Evolutionary conservation across 1,140 invertebrate species (phyloP).

Genomic region (Aphaenogaster floridana): DNA sequence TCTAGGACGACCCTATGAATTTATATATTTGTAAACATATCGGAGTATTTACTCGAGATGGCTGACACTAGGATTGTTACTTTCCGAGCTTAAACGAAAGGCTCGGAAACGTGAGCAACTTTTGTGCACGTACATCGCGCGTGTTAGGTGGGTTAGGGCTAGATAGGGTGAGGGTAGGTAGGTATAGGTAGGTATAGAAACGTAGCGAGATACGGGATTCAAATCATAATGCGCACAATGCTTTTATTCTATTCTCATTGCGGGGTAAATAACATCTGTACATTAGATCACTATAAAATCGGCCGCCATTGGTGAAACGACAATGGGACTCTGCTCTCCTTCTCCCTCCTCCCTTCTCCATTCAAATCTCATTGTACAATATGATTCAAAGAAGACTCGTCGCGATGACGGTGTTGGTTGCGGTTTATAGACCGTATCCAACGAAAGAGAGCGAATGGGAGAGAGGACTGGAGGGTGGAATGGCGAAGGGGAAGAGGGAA

Average conservation of each 20-base stretch:
- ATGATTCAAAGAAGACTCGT: constrained; percentile 84
- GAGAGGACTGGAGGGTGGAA: constrained; percentile 27
- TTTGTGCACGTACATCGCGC: constrained; percentile 19
- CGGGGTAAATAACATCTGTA: constrained; percentile 86
- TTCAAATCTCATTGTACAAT: constrained; percentile 83
- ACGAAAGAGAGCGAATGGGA: constrained; percentile 59
- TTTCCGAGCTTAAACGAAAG: constrained; percentile 7
- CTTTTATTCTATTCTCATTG: constrained; percentile 85
- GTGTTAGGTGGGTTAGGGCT: constrained; percentile 3
- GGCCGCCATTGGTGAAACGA: constrained; percentile 82
- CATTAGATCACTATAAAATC: constrained; percentile 86
- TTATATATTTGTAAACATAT: not conserved
- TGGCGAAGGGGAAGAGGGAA: constrained; percentile 17
- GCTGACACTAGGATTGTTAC: constrained; percentile 33
- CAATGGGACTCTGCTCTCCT: constrained; percentile 76
- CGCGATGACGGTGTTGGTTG: constrained; percentile 78
- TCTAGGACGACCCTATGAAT: not conserved
- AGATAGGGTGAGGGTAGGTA: constrained; percentile 32
- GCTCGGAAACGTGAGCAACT: not conserved
- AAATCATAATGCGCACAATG: constrained; percentile 82
- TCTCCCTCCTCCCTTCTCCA: constrained; percentile 53
- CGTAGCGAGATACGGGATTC: constrained; percentile 78
- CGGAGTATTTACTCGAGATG: not conserved
- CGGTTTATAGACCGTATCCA: constrained; percentile 63
- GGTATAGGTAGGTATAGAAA: constrained; percentile 74